Conservation (phyloP, 2,797 vertebrate species). For the Acanthurus lineatus region DNA sequence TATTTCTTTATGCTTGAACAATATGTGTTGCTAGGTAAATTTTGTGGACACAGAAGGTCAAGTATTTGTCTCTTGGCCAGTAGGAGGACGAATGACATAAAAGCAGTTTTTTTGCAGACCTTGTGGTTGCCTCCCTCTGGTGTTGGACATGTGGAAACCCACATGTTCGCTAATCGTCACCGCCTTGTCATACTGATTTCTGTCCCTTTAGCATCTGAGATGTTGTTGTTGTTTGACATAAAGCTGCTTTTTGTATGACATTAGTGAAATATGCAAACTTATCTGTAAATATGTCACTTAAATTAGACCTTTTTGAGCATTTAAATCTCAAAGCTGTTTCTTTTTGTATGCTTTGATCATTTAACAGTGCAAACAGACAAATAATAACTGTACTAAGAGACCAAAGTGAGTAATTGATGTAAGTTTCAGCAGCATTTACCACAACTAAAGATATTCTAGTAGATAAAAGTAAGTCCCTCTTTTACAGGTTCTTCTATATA, state of each 20-base stretch:
- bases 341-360: not conserved
- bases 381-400: too few species aligned
- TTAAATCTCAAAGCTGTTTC: not conserved
- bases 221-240: not conserved
- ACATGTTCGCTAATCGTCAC: too few species aligned
- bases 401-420: not conserved
- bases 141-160: slow-evolving; percentile 7
- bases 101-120: not conserved
- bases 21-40: not conserved
- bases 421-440: not conserved
- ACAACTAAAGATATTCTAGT: not conserved
- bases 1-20: not conserved
- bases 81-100: too few species aligned
- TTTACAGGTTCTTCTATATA: too few species aligned
- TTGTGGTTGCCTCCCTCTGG: slow-evolving; percentile 53
- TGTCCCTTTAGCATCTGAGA: not conserved
- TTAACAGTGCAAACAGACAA: not conserved
- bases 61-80: not conserved
- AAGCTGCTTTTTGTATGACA: not conserved
- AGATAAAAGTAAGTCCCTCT: not conserved
- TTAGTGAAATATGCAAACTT: not conserved
- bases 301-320: not conserved
- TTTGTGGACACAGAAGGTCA: not conserved
- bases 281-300: not conserved
- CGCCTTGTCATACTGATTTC: too few species aligned